A percentile compares a stretch with the other conserved stretches of the same genome.
Evolutionary conservation across 2,888 invertebrate genomes (phyloP).

Genomic region (Zelleria hepariella): DNA sequence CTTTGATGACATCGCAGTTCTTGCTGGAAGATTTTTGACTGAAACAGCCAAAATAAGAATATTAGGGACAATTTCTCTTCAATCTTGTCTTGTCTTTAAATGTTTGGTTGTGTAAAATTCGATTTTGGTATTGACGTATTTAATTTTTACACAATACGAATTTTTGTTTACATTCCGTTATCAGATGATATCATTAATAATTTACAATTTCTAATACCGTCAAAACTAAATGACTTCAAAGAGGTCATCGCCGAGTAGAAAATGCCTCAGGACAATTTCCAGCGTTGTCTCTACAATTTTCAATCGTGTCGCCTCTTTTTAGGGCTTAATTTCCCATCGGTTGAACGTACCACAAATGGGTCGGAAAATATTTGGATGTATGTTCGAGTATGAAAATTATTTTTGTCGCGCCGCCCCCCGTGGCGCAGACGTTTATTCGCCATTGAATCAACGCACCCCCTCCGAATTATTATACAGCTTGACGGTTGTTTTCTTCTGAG

Average conservation of each 20-base stretch:
- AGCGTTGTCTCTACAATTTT: not conserved
- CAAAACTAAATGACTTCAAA: not conserved
- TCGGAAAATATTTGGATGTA: slow-evolving; percentile 48
- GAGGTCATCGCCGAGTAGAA: too few relatives aligned
- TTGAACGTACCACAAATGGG: slow-evolving; percentile 37
- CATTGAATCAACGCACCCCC: slow-evolving; percentile 51
- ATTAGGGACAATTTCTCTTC: too few relatives aligned
- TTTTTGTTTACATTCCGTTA: too few relatives aligned
- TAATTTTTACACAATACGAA: too few relatives aligned
- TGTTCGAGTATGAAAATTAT: slow-evolving; percentile 34
- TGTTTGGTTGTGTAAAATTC: too few relatives aligned
- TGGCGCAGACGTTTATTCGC: slow-evolving; percentile 46
- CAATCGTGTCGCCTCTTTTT: not conserved
- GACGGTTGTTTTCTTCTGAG: not conserved
- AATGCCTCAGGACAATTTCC: too few relatives aligned
- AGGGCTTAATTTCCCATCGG: not conserved
- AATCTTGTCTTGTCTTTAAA: too few relatives aligned
- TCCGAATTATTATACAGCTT: not conserved
- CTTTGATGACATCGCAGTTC: not conserved
- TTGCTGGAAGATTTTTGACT: too few relatives aligned
- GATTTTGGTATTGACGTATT: too few relatives aligned
- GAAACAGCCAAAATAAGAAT: too few relatives aligned
- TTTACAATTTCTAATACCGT: too few relatives aligned
- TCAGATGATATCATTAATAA: too few relatives aligned
- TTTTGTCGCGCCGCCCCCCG: slow-evolving; percentile 50